Conservation (phyloP, 1,140 invertebrate species). For the Contarinia nasturtii region DNA sequence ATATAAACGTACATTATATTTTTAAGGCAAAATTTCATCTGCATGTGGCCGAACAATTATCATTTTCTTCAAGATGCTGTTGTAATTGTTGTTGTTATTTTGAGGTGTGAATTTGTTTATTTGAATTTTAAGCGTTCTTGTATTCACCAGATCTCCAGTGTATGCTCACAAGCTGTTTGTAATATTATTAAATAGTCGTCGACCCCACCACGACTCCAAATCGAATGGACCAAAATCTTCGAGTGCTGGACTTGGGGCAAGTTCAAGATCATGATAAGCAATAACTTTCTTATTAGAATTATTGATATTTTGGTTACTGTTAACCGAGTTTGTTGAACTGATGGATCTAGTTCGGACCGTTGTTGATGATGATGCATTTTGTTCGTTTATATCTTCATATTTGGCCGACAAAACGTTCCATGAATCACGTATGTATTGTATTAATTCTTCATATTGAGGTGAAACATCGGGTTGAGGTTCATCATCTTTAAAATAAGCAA, state of each 20-base stretch:
- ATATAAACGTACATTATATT: too few relatives aligned
- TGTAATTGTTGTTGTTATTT: too few relatives aligned
- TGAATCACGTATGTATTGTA: slow-evolving; percentile 21
- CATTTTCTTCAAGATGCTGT: too few relatives aligned
- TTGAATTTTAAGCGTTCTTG: too few relatives aligned
- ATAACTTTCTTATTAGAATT: not conserved
- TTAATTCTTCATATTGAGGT: slow-evolving; percentile 28
- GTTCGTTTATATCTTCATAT: not conserved
- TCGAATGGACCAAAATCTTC: slow-evolving; percentile 71
- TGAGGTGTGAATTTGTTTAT: too few relatives aligned
- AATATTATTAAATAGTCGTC: slow-evolving; percentile 59
- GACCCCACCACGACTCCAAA: slow-evolving; percentile 74
- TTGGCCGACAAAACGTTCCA: not conserved
- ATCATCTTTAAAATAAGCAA: slow-evolving; percentile 12
- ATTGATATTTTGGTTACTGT: not conserved
- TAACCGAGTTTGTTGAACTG: slow-evolving; percentile 1
- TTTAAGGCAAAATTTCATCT: too few relatives aligned
- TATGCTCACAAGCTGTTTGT: slow-evolving; percentile 43
- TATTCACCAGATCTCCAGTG: not conserved
- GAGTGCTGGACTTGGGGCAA: slow-evolving; percentile 41
- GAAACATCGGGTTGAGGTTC: slow-evolving; percentile 19
- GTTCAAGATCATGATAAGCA: slow-evolving; percentile 57
- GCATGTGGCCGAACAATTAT: too few relatives aligned
- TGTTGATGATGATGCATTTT: slow-evolving; percentile 7
- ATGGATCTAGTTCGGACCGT: slow-evolving; percentile 7